A percentile compares a stretch with the other conserved stretches of the same genome.
These are phyloP conservation scores for Babylonia areolata DNA, from an alignment of 1,140 invertebrate genomes.

Conservation along the genomic window DNA sequence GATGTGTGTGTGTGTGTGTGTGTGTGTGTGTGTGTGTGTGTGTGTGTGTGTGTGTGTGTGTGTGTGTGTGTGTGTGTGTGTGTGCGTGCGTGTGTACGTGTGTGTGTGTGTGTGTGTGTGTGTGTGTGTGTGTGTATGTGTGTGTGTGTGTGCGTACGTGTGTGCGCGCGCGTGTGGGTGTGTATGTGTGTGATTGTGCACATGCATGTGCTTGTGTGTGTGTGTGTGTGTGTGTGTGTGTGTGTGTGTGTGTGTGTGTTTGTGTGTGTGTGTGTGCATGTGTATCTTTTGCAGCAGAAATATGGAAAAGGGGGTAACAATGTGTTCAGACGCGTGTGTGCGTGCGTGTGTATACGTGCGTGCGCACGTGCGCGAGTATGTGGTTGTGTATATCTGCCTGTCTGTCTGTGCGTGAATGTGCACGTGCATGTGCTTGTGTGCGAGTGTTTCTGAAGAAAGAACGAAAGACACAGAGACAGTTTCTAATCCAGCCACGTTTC, in stretches of 20 bases:
- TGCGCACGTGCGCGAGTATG: background rate
- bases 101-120: slow-evolving; percentile 22
- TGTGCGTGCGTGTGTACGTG: background rate
- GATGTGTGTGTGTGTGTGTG: background rate
- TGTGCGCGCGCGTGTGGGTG: background rate
- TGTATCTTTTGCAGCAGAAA: no score
- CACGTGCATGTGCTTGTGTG: background rate
- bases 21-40: background rate
- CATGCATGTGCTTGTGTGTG: slow-evolving; percentile 14
- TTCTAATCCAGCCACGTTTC: background rate
- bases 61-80: background rate
- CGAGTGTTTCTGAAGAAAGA: background rate
- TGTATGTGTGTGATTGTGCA: slow-evolving; percentile 13
- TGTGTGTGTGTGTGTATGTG: background rate
- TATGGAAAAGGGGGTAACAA: no score
- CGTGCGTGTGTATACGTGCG: background rate
- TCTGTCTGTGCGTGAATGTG: background rate
- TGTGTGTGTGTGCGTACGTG: background rate
- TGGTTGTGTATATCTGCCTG: background rate
- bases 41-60: slow-evolving; percentile 21
- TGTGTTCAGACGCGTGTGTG: no score
- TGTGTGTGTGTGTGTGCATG: background rate
- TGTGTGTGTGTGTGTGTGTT: slow-evolving; percentile 13
- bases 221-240: slow-evolving; percentile 10
- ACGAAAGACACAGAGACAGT: background rate